These are phyloP conservation scores for Cheilosia soror DNA, from an alignment of 2,888 invertebrate species.

Conservation along the genomic window DNA sequence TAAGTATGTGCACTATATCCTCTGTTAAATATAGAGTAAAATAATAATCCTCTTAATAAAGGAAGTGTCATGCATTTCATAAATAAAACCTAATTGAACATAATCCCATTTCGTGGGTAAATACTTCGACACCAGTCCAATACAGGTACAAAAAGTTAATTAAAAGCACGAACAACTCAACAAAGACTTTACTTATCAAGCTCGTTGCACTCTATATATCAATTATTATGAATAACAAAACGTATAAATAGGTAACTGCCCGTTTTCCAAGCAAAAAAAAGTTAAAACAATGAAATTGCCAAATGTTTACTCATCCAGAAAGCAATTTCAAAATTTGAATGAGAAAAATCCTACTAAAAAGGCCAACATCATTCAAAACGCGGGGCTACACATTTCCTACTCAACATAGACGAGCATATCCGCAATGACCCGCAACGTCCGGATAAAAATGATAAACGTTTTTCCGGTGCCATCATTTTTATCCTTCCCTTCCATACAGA, in stretches of 20 bases:
- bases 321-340: conserved; percentile 70
- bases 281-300: conserved; percentile 49
- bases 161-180: conserved; percentile 32
- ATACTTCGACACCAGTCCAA: conserved; percentile 10
- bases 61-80: conserved; percentile 23
- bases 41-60: conserved; percentile 16
- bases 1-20: too few relatives aligned
- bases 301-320: conserved; percentile 68
- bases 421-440: conserved; percentile 75
- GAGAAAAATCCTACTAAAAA: conserved; percentile 37
- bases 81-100: conserved; percentile 49
- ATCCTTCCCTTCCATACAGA: conserved; percentile 18
- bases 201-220: conserved; percentile 10
- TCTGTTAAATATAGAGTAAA: too few relatives aligned
- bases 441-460: conserved; percentile 73
- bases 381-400: conserved; percentile 25
- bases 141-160: conserved; percentile 59
- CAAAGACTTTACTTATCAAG: conserved; percentile 21
- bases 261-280: background rate
- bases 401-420: conserved; percentile 37
- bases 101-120: background rate
- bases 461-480: conserved; percentile 61
- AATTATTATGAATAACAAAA: conserved; percentile 17
- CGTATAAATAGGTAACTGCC: background rate
- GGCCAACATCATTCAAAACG: conserved; percentile 38